Evolutionary conservation across 2,888 invertebrate species (phyloP).

Genomic region (Drosophila paucipuncta): DNA sequence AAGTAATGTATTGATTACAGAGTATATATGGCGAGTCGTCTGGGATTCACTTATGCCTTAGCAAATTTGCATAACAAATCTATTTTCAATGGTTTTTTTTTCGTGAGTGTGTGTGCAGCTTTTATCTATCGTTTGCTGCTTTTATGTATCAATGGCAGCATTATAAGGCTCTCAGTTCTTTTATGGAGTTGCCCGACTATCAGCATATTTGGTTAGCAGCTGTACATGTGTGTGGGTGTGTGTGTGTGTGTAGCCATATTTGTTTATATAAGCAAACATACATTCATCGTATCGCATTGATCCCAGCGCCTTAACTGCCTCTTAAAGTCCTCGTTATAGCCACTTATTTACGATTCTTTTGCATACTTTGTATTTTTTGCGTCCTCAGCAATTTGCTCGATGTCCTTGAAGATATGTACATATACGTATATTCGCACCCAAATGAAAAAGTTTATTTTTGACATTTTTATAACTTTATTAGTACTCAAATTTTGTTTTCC

Average conservation of each 20-base stretch:
- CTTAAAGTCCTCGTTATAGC: conserved; percentile 56
- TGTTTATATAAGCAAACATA: conserved; percentile 42
- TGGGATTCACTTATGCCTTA: conserved; percentile 67
- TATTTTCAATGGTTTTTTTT: conserved; percentile 76
- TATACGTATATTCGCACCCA: background rate
- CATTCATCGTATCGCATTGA: conserved; percentile 46
- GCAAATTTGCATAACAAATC: conserved; percentile 81
- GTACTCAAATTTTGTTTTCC: conserved; percentile 67
- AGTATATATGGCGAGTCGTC: conserved; percentile 39
- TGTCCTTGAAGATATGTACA: conserved; percentile 15
- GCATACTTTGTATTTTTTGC: conserved; percentile 30
- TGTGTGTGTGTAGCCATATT: conserved; percentile 49
- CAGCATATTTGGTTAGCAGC: conserved; percentile 67
- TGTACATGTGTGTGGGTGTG: conserved; percentile 10
- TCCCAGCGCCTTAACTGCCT: conserved; percentile 48
- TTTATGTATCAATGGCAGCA: conserved; percentile 61
- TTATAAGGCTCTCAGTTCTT: conserved; percentile 43
- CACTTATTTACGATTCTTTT: conserved; percentile 50
- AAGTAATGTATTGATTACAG: conserved; percentile 6
- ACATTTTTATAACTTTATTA: conserved; percentile 76
- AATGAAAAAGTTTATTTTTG: conserved; percentile 30
- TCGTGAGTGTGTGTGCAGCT: conserved; percentile 26
- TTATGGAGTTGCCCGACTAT: conserved; percentile 57
- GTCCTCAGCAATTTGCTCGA: conserved; percentile 8
- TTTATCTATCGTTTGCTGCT: conserved; percentile 40